phyloP scores from a whole-genome alignment of 2,888 invertebrate species.

The Heliothis peltigera region DNA sequence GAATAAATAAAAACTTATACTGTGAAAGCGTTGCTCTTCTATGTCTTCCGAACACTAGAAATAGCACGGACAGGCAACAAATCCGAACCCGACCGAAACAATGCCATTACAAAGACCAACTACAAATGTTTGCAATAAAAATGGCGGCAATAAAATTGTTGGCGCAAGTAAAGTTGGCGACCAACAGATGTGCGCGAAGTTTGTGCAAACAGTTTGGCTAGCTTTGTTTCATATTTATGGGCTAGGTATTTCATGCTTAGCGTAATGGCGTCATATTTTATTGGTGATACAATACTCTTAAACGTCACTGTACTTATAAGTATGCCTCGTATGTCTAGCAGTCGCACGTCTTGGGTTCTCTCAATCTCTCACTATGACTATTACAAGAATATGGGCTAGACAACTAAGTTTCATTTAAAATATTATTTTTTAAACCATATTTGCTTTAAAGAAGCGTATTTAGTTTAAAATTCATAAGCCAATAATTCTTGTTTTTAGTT shows the following conservation, averaged over 20 bases:
- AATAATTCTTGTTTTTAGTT: too few relatives aligned
- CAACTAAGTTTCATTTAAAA: too few relatives aligned
- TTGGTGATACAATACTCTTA: constrained; percentile 13
- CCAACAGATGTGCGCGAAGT: constrained; percentile 39
- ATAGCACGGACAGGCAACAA: constrained; percentile 1
- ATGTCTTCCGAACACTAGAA: not conserved
- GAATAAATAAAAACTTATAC: too few relatives aligned
- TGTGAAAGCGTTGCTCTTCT: too few relatives aligned
- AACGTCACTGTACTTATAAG: too few relatives aligned
- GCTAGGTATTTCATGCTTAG: constrained; percentile 24
- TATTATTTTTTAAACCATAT: too few relatives aligned
- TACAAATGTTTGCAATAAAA: constrained; percentile 42
- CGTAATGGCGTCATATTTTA: constrained; percentile 20
- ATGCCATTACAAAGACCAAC: constrained; percentile 30
- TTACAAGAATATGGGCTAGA: too few relatives aligned
- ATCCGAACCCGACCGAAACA: constrained; percentile 8
- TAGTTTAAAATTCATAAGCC: too few relatives aligned
- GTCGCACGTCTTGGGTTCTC: too few relatives aligned
- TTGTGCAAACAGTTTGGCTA: constrained; percentile 26
- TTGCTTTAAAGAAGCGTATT: too few relatives aligned
- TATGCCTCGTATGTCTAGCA: too few relatives aligned
- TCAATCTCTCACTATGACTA: too few relatives aligned
- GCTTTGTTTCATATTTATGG: constrained; percentile 35
- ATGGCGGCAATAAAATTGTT: constrained; percentile 37
- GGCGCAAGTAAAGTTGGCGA: constrained; percentile 25